Conservation (phyloP, 2,888 invertebrate genomes). For the Amiota mariae region DNA sequence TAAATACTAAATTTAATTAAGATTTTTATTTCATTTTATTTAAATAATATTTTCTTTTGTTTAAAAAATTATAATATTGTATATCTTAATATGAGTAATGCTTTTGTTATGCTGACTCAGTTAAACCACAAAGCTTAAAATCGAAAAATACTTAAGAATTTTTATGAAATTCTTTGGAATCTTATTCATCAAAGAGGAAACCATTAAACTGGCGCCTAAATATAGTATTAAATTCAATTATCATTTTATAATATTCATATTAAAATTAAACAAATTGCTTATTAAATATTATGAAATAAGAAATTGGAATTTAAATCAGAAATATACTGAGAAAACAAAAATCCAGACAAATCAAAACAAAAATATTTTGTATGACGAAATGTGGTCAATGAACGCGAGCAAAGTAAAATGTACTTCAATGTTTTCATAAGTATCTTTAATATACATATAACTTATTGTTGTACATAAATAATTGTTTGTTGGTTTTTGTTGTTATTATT, state of each 20-base stretch:
- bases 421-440: no score
- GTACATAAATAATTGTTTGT: neutral
- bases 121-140: neutral
- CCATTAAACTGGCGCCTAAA: conserved; percentile 39
- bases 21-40: neutral
- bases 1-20: neutral
- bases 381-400: conserved; percentile 20
- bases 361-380: conserved; percentile 20
- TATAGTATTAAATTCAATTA: no score
- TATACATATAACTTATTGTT: no score
- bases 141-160: conserved; percentile 4
- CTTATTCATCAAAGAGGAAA: conserved; percentile 5
- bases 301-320: neutral
- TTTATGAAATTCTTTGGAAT: conserved; percentile 17
- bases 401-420: neutral
- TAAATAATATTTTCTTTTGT: neutral
- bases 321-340: neutral
- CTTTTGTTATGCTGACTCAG: neutral
- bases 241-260: no score
- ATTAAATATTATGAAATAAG: conserved; percentile 13
- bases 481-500: conserved; percentile 40
- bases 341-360: neutral
- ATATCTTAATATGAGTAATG: neutral
- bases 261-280: conserved; percentile 1
- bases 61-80: neutral